Percentiles rank a stretch among this genome's conserved stretches.
Conservation (phyloP, 1,140 invertebrate species). For the Atopsyche davidsoni region DNA sequence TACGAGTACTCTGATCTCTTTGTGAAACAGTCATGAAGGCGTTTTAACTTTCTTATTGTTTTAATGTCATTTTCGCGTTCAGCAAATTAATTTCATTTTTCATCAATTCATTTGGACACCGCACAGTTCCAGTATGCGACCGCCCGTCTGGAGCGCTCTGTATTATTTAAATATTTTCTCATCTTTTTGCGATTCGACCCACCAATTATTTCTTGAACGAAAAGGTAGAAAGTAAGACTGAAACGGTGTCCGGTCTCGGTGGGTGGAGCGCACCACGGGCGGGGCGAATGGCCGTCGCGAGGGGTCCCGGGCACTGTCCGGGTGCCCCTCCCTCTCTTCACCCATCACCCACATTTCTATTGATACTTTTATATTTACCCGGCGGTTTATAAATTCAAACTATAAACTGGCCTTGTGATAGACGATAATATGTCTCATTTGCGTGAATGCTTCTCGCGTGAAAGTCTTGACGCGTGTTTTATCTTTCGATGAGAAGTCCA, state of each 20-base stretch:
- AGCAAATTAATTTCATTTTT: not conserved
- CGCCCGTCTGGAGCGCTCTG: no score
- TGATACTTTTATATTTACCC: conserved; percentile 28
- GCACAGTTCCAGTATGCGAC: no score
- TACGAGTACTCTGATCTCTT: conserved; percentile 13
- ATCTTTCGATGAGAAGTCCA: no score
- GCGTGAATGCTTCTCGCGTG: not conserved
- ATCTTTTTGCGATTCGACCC: no score
- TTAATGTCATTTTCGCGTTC: not conserved
- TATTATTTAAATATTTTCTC: no score
- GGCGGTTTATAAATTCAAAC: conserved; percentile 27
- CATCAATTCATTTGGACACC: conserved; percentile 3
- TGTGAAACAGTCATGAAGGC: conserved; percentile 1
- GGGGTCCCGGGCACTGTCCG: conserved; percentile 2
- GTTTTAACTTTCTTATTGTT: not conserved
- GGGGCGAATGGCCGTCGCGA: no score
- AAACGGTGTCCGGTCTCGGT: no score
- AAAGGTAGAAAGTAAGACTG: no score
- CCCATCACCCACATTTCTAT: conserved; percentile 16
- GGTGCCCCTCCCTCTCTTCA: conserved; percentile 5
- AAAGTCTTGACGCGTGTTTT: not conserved
- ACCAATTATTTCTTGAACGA: no score
- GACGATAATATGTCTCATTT: conserved; percentile 5
- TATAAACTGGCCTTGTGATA: conserved; percentile 28
- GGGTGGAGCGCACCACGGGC: no score